Base-by-base conservation (phyloP, 2,113 vertebrate species). In the Athene noctua region DNA sequence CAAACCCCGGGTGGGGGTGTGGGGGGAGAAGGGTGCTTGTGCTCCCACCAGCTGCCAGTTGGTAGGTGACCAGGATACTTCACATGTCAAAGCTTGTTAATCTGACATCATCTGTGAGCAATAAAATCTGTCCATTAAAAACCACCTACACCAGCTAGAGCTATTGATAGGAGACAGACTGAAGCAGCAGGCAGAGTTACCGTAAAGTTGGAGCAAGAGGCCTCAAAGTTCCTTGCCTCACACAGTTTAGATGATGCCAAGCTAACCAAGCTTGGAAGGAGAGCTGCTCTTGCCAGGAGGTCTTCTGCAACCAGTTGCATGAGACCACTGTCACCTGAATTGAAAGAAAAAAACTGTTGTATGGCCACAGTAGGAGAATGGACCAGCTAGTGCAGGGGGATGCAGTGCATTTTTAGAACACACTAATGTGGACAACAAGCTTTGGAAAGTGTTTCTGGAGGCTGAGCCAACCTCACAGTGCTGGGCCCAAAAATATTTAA, bases 311-410 rank as follows among this genome's bases (percentile, higher is more conserved):
- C 54, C 65, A 42, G 23, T 42, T 52, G n/a, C 55, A 46, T 38
- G 26, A 82, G 44, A 38, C n/a, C 66, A 40, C 77, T 14, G 18
- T 61, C 55, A 51, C 18, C 54, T 29, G 29, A 97, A 38, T 70
- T 36, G n/a, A 84, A 87, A 84, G 49, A 65, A 75, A 66, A 86
- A 25, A 12, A 54, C 25, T 15, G 15, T 46, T 81, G 34, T 44
- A 57, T 0, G 0, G 66, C 15, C 40, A 40, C 2, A 5, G 57
- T 23, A 62, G 63, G 30, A 90, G 51, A 23, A 4, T 5, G 0
- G 52, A 72, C 42, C 38, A 88, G 55, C 47, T 36, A 73, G 47
- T 8, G 22, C 44, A 75, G 57, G 49, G 49, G 40, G 32, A 42
- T 15, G 70, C 25, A 36, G 22, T 4, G n/a, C n/a, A 40, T 47